Evolutionary conservation across 2,888 invertebrate genomes (phyloP).

Genomic region (Lasioglossum marginatum): DNA sequence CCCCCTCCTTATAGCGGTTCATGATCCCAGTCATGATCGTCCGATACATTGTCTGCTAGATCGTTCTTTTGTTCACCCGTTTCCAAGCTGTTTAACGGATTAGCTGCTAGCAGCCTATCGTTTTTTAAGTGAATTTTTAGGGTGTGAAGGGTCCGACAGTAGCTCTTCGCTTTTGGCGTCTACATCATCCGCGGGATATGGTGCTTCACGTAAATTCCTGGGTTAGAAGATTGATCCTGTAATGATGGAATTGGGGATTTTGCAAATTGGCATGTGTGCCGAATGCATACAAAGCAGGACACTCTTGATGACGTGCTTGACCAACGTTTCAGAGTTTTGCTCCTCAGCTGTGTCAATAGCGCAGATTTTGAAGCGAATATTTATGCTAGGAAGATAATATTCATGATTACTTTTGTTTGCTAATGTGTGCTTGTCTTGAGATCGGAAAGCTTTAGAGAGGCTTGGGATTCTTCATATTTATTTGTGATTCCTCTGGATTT

Average conservation of each 20-base stretch:
- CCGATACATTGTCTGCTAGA: neutral
- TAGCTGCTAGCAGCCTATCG: neutral
- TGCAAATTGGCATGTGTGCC: neutral
- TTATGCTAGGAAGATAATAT: neutral
- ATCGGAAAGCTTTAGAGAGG: neutral
- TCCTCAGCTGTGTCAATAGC: neutral
- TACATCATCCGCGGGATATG: neutral
- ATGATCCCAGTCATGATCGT: neutral
- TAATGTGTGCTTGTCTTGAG: neutral
- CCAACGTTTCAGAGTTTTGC: neutral
- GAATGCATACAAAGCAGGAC: neutral
- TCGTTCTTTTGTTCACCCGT: neutral
- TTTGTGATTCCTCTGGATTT: neutral
- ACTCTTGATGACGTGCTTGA: neutral
- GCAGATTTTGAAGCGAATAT: neutral
- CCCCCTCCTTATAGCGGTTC: neutral
- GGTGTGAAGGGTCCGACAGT: neutral
- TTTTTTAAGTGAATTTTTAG: conserved; percentile 8
- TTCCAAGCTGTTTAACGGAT: neutral
- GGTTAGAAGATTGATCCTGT: neutral
- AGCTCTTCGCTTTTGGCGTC: neutral
- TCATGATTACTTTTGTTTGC: neutral
- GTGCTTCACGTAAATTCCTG: neutral
- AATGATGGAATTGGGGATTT: neutral
- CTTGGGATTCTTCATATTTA: neutral